Percentiles rank a stretch among this genome's conserved stretches.
These are phyloP conservation scores for Eumeta japonica DNA, from an alignment of 1,140 invertebrate species.

Conservation along the genomic window DNA sequence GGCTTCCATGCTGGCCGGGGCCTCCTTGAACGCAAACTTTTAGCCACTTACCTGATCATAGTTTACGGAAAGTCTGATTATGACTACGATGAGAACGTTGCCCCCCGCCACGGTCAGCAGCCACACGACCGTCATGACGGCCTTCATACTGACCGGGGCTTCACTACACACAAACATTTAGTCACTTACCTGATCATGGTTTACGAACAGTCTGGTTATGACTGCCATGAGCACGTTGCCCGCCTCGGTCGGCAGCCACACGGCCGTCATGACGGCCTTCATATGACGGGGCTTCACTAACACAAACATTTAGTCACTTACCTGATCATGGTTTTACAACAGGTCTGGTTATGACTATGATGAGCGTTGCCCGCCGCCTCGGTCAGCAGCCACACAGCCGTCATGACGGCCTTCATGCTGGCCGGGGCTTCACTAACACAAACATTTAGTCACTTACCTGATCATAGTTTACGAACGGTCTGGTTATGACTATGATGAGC, in stretches of 20 bases:
- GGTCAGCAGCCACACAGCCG: slow-evolving; percentile 86
- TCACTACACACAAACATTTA: slow-evolving; percentile 90
- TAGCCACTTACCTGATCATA: slow-evolving; percentile 34
- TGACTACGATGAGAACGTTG: slow-evolving; percentile 74
- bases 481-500: slow-evolving; percentile 62
- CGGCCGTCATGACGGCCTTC: slow-evolving; percentile 89
- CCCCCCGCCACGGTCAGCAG: slow-evolving; percentile 87
- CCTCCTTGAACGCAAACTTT: too few relatives aligned
- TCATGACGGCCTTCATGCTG: slow-evolving; percentile 91
- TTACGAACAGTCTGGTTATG: slow-evolving; percentile 30
- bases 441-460: slow-evolving; percentile 22
- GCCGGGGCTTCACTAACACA: slow-evolving; percentile 70
- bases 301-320: slow-evolving; percentile 75
- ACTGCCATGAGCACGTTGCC: slow-evolving; percentile 82
- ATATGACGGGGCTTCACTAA: slow-evolving; percentile 92
- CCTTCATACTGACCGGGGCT: slow-evolving; percentile 90
- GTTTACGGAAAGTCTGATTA: slow-evolving; percentile 30
- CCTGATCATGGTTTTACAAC: slow-evolving; percentile 31
- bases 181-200: slow-evolving; percentile 32
- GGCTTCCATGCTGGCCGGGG: too few relatives aligned
- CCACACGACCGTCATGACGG: slow-evolving; percentile 86
- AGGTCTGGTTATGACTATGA: slow-evolving; percentile 50
- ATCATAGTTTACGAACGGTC: slow-evolving; percentile 24
- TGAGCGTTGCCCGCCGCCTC: slow-evolving; percentile 88
- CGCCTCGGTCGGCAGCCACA: slow-evolving; percentile 86